Evolutionary conservation across 2,113 vertebrate genomes (phyloP), one percentile per base, ranked within the genome.

Genomic region (Festucalex cinctus): DNA sequence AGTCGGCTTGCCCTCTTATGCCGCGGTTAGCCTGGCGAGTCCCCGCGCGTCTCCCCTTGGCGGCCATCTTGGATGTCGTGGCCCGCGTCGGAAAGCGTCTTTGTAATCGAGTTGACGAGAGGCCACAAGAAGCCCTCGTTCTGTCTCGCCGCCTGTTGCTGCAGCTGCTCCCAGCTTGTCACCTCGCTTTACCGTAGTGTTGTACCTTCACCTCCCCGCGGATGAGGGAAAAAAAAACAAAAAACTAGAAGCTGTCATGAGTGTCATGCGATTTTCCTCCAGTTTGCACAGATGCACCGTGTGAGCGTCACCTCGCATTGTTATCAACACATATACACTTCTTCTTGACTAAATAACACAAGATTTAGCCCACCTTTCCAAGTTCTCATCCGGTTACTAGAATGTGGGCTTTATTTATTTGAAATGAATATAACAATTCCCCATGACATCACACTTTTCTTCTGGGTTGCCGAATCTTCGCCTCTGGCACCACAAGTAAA

Each of bases 121-220:
- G 71, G 68, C 79, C 71, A 81, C 81, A 69, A 66, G 68, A 70
- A 87, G 83, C 71, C 75, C 74, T 81, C 82, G 78, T 84, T 73
- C 78, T 68, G 80, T 82, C 79, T 82, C 76, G 83, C 79, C 76
- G 82, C 85, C 81, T 84, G 84, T 88, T 86, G 76, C 85, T 80
- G 74, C 80, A 58, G 77, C 77, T 39, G 46, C 79, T 73, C 41
- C 69, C 63, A 61, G 73, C 70, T 68, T 70, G 73, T 69, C 48
- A 16, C 63, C 67, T 59, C 41, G 70, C 65, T 72, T 61, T 71
- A 59, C 60, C 67, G 64, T 64, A 56, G 69, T 57, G 68, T 65
- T 78, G 74, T 76, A 83, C 75, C 78, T 80, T 74, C 61, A 63
- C 37, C 59, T 78, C 63, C 68, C 54, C 9, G 17, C 0, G 26